phyloP scores from a whole-genome alignment of 1,140 invertebrate species.

The Drosophila ironensis region DNA sequence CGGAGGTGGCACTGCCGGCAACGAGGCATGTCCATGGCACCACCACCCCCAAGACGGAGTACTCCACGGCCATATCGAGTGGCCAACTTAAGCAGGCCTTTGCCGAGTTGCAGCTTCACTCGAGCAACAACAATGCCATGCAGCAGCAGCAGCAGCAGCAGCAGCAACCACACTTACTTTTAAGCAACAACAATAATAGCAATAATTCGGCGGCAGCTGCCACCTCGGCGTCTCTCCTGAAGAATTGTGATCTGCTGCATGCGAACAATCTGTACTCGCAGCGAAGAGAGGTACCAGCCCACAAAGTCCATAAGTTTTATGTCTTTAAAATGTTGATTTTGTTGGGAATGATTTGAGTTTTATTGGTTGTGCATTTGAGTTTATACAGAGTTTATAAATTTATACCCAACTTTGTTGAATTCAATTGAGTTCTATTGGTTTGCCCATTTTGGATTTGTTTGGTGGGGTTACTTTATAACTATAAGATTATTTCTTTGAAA shows the following conservation, averaged over 20 bases:
- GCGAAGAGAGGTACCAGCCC: constrained; percentile 81
- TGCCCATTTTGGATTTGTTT: too few relatives aligned
- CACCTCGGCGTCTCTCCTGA: constrained; percentile 51
- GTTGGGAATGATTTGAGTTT: background rate
- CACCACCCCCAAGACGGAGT: constrained; percentile 73
- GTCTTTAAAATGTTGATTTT: background rate
- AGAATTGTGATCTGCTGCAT: constrained; percentile 82
- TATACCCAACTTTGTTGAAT: too few relatives aligned
- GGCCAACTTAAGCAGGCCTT: constrained; percentile 73
- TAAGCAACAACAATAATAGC: constrained; percentile 81
- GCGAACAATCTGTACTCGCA: constrained; percentile 81
- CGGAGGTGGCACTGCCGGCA: constrained; percentile 1
- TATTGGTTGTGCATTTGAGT: background rate
- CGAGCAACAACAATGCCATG: constrained; percentile 37
- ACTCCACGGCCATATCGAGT: constrained; percentile 74
- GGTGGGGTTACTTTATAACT: too few relatives aligned
- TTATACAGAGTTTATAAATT: too few relatives aligned
- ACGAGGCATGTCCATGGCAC: constrained; percentile 54
- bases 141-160: constrained; percentile 40
- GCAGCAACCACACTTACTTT: constrained; percentile 65
- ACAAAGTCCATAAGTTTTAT: too few relatives aligned
- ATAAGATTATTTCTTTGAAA: background rate
- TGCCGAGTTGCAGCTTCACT: constrained; percentile 56
- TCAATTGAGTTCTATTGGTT: too few relatives aligned
- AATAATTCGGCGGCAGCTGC: constrained; percentile 69